Base-by-base conservation (phyloP, 2,113 vertebrate species). In the Otocyon megalotis region DNA sequence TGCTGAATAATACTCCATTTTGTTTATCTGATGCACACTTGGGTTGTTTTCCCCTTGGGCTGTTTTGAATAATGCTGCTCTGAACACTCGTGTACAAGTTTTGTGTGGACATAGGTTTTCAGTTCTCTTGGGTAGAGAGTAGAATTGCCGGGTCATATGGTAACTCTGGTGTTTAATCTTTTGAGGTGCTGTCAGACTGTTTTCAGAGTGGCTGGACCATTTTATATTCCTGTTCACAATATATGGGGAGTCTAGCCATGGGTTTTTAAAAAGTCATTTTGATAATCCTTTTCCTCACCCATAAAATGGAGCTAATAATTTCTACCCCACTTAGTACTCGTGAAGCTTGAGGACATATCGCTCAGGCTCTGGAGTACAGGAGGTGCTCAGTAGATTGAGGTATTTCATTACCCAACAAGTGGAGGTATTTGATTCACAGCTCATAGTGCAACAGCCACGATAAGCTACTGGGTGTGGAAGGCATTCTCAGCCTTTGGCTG, bases 401-500 rank as follows among this genome's bases (percentile, higher is more conserved):
- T 3, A 24, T 32, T 58, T 43, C 83, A 56, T 22, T 72, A 16
- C 15, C 43, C n/a, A 48, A 26, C 48, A 72, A 63, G 28, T 35
- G 22, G 79, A 53, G 48, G 15, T 15, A 19, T 79, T 53, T 53
- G 28, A 79, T 53, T 53, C 14, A 24, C 3, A 50, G 67, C 43
- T 63, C 13, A 13, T 0, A 28, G 5, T 37, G 35, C 8, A 8
- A 1, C 6, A n/a, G 24, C 26, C 13, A 7, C 0, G 54, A 71
- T 43, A 76, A 54, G 60, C 20, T 20, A 4, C 2, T 53, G 9
- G 26, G 48, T 48, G 32, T 26, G 50, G 63, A n/a, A 22, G 15
- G 32, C 22, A 15, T 60, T 50, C n/a, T 93, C 48, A 80, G 63
- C 4, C 77, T 63, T 43, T 17, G 24, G 54, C 5, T 50, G 28